phyloP scores from a whole-genome alignment of 2,888 invertebrate genomes.

The Polietes domitor region DNA sequence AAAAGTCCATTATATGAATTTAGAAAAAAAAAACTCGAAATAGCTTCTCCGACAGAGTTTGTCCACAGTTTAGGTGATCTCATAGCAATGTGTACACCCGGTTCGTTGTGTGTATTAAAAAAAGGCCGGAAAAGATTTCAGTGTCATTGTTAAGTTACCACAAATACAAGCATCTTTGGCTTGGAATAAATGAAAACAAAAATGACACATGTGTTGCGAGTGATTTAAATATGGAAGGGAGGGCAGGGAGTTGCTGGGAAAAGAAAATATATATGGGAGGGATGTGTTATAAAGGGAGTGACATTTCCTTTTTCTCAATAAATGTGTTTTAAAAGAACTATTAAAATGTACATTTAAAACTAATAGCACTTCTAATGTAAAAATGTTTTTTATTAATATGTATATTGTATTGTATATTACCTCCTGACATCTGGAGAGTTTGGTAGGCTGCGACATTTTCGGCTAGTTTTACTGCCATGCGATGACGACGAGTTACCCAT shows the following conservation, averaged over 20 bases:
- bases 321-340: background rate
- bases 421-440: constrained; percentile 90
- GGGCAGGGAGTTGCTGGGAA: background rate
- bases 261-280: background rate
- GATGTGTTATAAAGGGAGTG: background rate
- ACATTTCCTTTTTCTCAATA: background rate
- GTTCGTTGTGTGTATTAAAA: background rate
- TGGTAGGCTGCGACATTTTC: constrained; percentile 86
- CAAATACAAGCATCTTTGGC: constrained; percentile 43
- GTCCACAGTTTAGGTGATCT: background rate
- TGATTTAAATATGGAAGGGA: background rate
- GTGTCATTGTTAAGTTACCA: constrained; percentile 54
- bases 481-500: constrained; percentile 81
- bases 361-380: no score
- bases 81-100: background rate
- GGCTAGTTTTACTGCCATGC: constrained; percentile 75
- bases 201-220: no score
- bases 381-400: no score
- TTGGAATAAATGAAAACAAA: background rate
- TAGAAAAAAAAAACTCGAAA: background rate
- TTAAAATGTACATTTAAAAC: background rate
- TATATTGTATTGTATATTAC: constrained; percentile 79
- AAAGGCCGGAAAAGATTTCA: no score
- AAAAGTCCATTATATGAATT: background rate
- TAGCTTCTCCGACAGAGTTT: background rate